Conservation (phyloP, 2,888 invertebrate genomes). For the Eupithecia pulchellata region DNA sequence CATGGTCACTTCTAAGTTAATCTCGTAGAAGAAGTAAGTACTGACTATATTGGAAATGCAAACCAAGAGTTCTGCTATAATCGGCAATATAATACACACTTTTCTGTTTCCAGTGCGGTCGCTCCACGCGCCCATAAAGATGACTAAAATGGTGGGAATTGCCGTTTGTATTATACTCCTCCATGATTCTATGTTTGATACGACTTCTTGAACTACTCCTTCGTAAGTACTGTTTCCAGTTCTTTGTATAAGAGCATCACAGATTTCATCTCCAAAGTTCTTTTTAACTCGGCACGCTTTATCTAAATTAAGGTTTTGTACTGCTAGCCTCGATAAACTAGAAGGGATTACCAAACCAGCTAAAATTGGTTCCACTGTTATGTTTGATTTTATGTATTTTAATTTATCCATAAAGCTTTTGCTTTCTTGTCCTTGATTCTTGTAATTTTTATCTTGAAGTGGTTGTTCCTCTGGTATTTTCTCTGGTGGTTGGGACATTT, state of each 20-base stretch:
- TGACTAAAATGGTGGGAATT: constrained; percentile 82
- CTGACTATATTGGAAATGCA: constrained; percentile 80
- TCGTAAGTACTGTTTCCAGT: constrained; percentile 85
- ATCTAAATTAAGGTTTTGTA: constrained; percentile 77
- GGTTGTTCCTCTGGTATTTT: constrained; percentile 62
- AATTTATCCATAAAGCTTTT: constrained; percentile 83
- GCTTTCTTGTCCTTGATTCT: constrained; percentile 53
- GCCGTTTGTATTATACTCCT: constrained; percentile 84
- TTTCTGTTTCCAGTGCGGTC: constrained; percentile 85
- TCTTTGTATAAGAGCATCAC: constrained; percentile 66
- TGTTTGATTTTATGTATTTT: constrained; percentile 82
- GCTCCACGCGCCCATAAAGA: constrained; percentile 87
- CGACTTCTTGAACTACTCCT: constrained; percentile 84
- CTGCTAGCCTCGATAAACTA: constrained; percentile 88
- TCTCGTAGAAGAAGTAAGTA: constrained; percentile 81
- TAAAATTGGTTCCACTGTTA: constrained; percentile 90
- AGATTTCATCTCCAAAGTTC: constrained; percentile 66
- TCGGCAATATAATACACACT: constrained; percentile 83
- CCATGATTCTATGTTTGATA: constrained; percentile 83
- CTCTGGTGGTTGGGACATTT: constrained; percentile 56
- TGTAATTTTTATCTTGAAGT: constrained; percentile 54
- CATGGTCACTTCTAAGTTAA: constrained; percentile 83
- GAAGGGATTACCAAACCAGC: constrained; percentile 88
- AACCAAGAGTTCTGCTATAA: constrained; percentile 81
- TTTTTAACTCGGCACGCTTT: constrained; percentile 74